Percentiles rank a stretch among this genome's conserved stretches.
These are phyloP conservation scores for Eristalis arbustorum DNA, from an alignment of 2,888 invertebrate genomes.

Conservation along the genomic window DNA sequence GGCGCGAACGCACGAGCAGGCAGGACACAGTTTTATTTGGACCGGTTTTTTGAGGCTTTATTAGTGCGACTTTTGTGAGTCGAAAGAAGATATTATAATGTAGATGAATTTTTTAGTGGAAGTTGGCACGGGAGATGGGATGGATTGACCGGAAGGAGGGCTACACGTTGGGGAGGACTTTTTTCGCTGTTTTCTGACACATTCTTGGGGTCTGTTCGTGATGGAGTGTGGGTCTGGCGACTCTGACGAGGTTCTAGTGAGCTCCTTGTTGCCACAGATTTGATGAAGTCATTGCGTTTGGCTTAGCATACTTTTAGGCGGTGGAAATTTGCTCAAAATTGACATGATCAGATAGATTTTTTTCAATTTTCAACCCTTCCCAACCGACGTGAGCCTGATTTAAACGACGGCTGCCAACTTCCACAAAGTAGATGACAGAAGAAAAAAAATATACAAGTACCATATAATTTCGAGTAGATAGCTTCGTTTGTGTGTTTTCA, in stretches of 20 bases:
- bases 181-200: too few relatives aligned
- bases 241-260: too few relatives aligned
- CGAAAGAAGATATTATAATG: not conserved
- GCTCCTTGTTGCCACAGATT: too few relatives aligned
- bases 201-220: too few relatives aligned
- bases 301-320: too few relatives aligned
- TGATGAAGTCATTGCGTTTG: too few relatives aligned
- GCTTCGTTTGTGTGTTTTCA: constrained; percentile 40
- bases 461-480: constrained; percentile 10
- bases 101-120: not conserved
- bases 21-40: not conserved
- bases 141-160: too few relatives aligned
- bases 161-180: too few relatives aligned
- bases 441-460: not conserved
- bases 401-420: not conserved
- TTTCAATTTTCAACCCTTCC: not conserved
- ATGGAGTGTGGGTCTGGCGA: too few relatives aligned
- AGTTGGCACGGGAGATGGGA: not conserved
- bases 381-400: not conserved
- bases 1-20: not conserved
- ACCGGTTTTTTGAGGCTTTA: not conserved
- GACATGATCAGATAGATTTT: too few relatives aligned
- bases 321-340: too few relatives aligned
- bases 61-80: not conserved
- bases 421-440: not conserved